A percentile compares a stretch with the other conserved stretches of the same genome.
phyloP scores from a whole-genome alignment of 2,113 vertebrate genomes.

The Cercopithecus mona region DNA sequence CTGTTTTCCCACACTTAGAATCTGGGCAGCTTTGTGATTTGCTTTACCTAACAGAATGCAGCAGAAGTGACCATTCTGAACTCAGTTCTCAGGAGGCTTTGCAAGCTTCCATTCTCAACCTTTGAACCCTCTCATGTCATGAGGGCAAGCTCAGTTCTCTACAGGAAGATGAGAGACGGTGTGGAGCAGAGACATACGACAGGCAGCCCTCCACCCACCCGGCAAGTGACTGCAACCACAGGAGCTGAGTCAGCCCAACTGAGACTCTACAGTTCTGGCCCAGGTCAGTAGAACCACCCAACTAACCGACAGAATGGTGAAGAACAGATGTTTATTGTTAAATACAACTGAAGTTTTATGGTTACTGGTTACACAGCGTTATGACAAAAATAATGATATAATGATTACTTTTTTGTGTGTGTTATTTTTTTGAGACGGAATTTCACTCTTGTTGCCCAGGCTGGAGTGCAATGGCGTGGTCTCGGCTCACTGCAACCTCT shows the following conservation, averaged over 20 bases:
- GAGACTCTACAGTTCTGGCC: neutral
- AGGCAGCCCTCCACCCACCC: no score
- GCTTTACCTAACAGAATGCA: neutral
- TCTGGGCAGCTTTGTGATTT: neutral
- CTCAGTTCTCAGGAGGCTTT: neutral
- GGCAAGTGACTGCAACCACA: neutral
- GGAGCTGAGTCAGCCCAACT: neutral
- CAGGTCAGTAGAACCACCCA: neutral
- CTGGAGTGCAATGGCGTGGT: no score
- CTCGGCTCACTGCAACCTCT: no score
- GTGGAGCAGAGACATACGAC: neutral
- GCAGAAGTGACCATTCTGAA: neutral
- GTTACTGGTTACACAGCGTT: neutral
- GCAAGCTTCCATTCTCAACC: neutral
- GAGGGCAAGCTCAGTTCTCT: neutral
- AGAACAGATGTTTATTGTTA: neutral
- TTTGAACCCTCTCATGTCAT: neutral
- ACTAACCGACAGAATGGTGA: neutral
- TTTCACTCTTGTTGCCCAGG: no score
- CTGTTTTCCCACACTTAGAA: neutral
- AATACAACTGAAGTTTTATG: neutral
- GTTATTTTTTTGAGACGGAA: no score
- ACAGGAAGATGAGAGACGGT: neutral
- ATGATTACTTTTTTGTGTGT: neutral
- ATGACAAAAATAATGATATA: neutral